phyloP scores from a whole-genome alignment of 1,140 invertebrate species.

The Phthorimaea operculella region DNA sequence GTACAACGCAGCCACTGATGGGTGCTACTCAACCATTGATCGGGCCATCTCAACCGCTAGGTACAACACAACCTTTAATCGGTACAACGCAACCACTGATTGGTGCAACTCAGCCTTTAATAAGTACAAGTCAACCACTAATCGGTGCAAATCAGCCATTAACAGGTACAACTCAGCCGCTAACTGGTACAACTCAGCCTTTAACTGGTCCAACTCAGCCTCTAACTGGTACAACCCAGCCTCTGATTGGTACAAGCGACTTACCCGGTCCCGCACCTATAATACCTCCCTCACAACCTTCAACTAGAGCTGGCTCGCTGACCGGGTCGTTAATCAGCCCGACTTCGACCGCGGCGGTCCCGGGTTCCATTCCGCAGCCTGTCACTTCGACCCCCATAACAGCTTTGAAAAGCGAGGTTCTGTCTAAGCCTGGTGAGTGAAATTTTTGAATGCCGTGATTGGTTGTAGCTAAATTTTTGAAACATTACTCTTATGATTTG shows the following conservation, averaged over 20 bases:
- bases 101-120: background rate
- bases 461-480: background rate
- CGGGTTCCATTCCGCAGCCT: conserved; percentile 33
- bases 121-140: background rate
- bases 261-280: conserved; percentile 25
- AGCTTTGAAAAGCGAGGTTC: conserved; percentile 39
- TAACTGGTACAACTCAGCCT: conserved; percentile 21
- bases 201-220: conserved; percentile 29
- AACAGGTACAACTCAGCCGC: conserved; percentile 25
- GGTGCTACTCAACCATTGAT: background rate
- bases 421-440: conserved; percentile 50
- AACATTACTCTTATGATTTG: no score
- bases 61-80: conserved; percentile 15
- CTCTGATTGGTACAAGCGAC: no score
- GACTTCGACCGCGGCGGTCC: conserved; percentile 22
- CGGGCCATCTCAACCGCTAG: background rate
- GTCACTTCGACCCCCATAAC: conserved; percentile 51
- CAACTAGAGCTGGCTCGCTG: no score
- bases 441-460: background rate
- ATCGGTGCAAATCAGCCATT: conserved; percentile 20
- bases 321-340: conserved; percentile 13
- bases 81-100: conserved; percentile 23
- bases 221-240: conserved; percentile 9
- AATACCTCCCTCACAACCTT: conserved; percentile 9
- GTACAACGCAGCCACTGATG: conserved; percentile 23